Evolutionary conservation across 2,888 invertebrate genomes (phyloP), one percentile per base, ranked within the genome.

Genomic region (Cybosia mesomella): DNA sequence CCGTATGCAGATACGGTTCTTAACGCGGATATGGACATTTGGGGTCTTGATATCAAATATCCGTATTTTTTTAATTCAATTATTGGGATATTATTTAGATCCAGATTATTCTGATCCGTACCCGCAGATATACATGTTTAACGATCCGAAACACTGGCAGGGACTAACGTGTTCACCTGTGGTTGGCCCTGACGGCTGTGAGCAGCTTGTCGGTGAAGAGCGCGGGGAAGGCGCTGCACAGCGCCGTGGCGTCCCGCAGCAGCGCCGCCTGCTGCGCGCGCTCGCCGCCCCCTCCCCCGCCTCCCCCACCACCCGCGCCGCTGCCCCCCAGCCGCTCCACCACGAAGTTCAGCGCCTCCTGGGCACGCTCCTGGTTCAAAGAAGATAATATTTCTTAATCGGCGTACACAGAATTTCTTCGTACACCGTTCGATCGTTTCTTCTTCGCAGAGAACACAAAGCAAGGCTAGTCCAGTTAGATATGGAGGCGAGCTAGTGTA

Each of bases 171-270:
- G 0, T 15, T 11, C n/a, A 92, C 93, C 94, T 91, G 87, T 96
- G 96, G 83, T 97, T 96, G 78, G 97, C 96, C 34, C 97, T 91
- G 68, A 98, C 96, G 77, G 97, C 97, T 28, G 96, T 96, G 70
- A 98, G 95, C 86, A 98, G 96, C 83, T 97, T 97, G 87, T 97
- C 98, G 3, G 97, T 97, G 88, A 98, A 97, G 61, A 98, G 95
- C 63, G 97, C 96, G 11, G 98, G 98, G 93, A 97, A 97, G 63
- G 97, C 96, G 85, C 97, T 97, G 87, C 98, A 98, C 32, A 98
- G 95, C 28, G 97, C 95, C 8, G 98, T 97, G 58, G 98, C 97
- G 88, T 98, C 98, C 72, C 97, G 96, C 83, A 98, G 92, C 75
- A 98, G 92, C 36, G 97, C 96, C 54, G 97, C 96, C 87, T 98